Evolutionary conservation across 1,140 invertebrate species (phyloP).

Genomic region (Whitmania pigra): DNA sequence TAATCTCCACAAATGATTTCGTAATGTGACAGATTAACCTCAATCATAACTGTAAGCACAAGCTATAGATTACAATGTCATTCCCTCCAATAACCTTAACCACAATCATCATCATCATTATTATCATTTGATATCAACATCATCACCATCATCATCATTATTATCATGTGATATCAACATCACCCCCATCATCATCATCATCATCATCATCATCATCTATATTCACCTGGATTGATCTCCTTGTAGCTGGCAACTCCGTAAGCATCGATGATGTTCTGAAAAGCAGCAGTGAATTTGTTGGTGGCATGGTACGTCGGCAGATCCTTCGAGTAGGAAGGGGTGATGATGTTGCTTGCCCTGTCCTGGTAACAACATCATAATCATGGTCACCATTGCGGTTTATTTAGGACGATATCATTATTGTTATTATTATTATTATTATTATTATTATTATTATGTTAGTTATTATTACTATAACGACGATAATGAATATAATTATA

Average conservation of each 20-base stretch:
- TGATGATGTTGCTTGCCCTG: conserved; percentile 85
- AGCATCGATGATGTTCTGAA: conserved; percentile 87
- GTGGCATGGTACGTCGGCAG: conserved; percentile 83
- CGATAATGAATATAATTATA: no score
- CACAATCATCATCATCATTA: background rate
- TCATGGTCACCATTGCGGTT: background rate
- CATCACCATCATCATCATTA: background rate
- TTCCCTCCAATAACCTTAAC: background rate
- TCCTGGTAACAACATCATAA: conserved; percentile 51
- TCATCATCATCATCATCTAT: background rate
- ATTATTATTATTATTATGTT: no score
- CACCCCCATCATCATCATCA: background rate
- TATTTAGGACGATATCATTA: background rate
- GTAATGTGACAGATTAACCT: background rate
- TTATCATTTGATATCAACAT: no score
- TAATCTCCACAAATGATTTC: background rate
- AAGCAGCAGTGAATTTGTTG: conserved; percentile 88
- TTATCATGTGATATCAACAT: no score
- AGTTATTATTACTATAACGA: no score
- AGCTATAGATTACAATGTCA: background rate
- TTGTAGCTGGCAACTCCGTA: conserved; percentile 88
- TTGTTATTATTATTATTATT: background rate
- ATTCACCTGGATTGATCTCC: conserved; percentile 74
- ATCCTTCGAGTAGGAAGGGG: conserved; percentile 76
- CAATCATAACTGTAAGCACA: background rate